Evolutionary conservation across 2,888 invertebrate species (phyloP), one percentile per base, ranked within the genome.

Genomic region (Tiphia femorata): DNA sequence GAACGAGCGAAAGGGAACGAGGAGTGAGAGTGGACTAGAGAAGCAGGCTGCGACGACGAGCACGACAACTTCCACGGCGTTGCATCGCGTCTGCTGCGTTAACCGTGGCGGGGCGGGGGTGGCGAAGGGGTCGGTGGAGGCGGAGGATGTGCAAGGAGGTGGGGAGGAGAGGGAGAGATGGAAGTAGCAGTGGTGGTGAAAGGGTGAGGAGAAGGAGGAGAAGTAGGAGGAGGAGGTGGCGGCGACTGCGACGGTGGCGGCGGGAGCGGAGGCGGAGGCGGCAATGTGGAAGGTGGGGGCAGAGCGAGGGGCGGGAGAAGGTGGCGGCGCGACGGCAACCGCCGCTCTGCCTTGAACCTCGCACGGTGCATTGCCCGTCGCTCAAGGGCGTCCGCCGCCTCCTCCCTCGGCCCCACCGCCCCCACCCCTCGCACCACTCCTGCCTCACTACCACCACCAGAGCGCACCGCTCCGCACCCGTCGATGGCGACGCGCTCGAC

Each of bases 291-390:
- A 47, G 35, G n/a, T n/a, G n/a, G n/a, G n/a, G n/a, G n/a, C n/a
- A n/a, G n/a, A n/a, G n/a, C n/a, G n/a, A n/a, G n/a, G n/a, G n/a
- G n/a, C n/a, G n/a, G n/a, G n/a, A n/a, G 63, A 53, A 43, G 66
- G 70, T 50, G 67, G 72, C 70, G 72, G 67, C 75, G 74, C 69
- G 73, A 70, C 76, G 75, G 76, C 75, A 68, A 68, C 71, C 79
- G 76, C 77, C 77, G 82, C 78, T 82, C 83, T 82, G 82, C 82
- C 82, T 83, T 83, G 82, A 82, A 83, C 82, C 82, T 82, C 81
- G 78, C 77, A 69, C 81, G 78, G 82, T 83, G 82, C 82, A 83
- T 82, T 83, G 82, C 78, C 82, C 82, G 82, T 82, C 80, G 83
- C 82, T 81, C 83, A 82, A 82, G 82, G 82, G 83, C 83, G 82